Evolutionary conservation across 2,888 invertebrate genomes (phyloP), one percentile per base, ranked within the genome.

Genomic region (Ormyrus thymus): DNA sequence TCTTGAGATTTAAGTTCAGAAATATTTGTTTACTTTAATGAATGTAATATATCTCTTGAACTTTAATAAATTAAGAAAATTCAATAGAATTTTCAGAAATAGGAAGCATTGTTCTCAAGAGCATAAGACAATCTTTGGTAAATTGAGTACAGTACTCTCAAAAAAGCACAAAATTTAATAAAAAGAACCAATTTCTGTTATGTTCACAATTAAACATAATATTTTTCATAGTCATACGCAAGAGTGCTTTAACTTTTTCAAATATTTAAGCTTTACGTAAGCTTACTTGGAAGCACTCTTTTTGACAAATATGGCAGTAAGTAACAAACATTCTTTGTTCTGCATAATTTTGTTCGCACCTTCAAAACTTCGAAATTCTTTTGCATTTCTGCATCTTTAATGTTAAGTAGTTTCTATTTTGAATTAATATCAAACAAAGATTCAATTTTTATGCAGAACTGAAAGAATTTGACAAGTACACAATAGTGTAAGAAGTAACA

Each of bases 61-160:
- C 58, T 1, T 62, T 58, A 29, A 2, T 70, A 51, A 29, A 29
- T 29, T 1, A 29, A n/a, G 50, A 70, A 45, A n/a, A 48, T 50
- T 10, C 46, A 58, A 13, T 59, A 29, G 6, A 55, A 65, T 66
- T 59, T 58, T 61, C 59, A 48, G 15, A 72, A 53, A 55, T 50
- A 43, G 46, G n/a, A 11, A 71, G 59, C 53, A 66, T 58, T 13
- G 59, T 11, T 15, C 61, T 62, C 56, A 68, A 61, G 58, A 65
- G 4, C 59, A 43, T 15, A 55, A 70, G 66, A 61, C 50, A 72
- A 68, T 74, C 64, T 78, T 78, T 78, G 69, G 65, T 74, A 69
- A 72, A 73, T 66, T 55, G 48, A 76, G 62, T 69, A 72, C 10
- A 76, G 56, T 13, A 69, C 59, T 70, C 13, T 15, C 64, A 58